Base-by-base conservation (phyloP, 2,888 invertebrate genomes). In the Synanthedon formicaeformis region DNA sequence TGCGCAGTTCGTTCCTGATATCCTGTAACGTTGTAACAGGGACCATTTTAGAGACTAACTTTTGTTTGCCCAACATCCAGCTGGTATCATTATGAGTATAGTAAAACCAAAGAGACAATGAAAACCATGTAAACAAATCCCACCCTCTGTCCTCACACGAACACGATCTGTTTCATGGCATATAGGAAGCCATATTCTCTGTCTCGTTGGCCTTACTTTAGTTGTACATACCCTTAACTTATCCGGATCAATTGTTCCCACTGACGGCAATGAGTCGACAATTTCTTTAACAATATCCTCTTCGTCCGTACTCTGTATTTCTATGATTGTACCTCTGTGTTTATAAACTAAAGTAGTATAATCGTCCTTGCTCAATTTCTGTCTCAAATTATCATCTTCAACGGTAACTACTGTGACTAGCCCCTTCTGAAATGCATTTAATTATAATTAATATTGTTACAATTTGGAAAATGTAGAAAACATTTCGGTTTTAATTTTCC, bases 1-100 rank as follows among this genome's bases (percentile, higher is more conserved):
- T 67, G 2, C 86, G 75, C 6, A 85, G 64, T 41, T 69, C 57
- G 16, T 71, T 74, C 51, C 84, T 69, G 52, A 84, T 80, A 56
- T 70, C 64, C 86, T 86, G 63, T 4, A 69, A 73, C 13, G 10
- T 34, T 34, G 2, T 10, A 10, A 34, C 34, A n/a, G n/a, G n/a
- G n/a, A n/a, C n/a, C n/a, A 6, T 5, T 1, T 23, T 23, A 23
- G 4, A 5, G 5, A 4, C 1, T 18, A 3, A 18, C 4, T 4
- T 23, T 23, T 23, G 4, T 23, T 23, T 23, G 18, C 2, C 18
- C 3, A 18, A 18, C 18, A 18, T 18, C 18, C 18, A 23, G 4
- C 18, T 23, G 18, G 4, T 23, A 4, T 4, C 18, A 23, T 1
- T 23, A 23, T 23, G 18, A 23, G 18, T 23, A 23, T 23, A 23